Conservation (phyloP, 2,113 vertebrate genomes). For the Bothrops jararaca region DNA sequence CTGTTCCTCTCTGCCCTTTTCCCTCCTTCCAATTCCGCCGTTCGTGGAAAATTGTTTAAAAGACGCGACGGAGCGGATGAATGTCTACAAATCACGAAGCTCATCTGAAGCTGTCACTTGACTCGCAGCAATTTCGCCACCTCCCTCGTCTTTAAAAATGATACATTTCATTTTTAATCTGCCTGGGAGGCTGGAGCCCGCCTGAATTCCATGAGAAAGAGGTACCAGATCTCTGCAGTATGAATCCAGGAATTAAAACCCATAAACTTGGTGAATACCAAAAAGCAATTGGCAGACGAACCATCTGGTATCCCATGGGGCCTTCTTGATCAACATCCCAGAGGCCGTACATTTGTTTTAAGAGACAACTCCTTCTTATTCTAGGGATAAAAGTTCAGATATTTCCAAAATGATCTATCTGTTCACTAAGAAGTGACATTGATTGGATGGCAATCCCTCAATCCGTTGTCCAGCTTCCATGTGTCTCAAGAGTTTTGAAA, state of each 20-base stretch:
- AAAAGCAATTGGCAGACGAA: not conserved
- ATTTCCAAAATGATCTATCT: not conserved
- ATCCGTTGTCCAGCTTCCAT: not conserved
- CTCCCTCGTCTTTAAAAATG: not conserved
- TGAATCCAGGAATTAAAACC: conserved; percentile 4
- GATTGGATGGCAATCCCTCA: not conserved
- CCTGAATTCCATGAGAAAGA: not conserved
- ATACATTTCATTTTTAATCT: conserved; percentile 38
- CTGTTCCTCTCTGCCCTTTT: not conserved
- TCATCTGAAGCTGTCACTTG: conserved; percentile 31
- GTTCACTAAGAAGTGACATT: not conserved
- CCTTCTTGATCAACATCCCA: not conserved
- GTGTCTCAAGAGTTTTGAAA: not conserved
- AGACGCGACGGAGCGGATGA: not conserved
- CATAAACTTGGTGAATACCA: not conserved
- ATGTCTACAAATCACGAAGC: conserved; percentile 33
- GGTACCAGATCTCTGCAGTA: not conserved
- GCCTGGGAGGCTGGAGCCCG: not conserved
- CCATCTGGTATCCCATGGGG: not conserved
- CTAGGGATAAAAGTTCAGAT: not conserved
- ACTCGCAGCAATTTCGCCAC: conserved; percentile 21
- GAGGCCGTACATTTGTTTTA: not conserved
- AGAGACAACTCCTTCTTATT: not conserved
- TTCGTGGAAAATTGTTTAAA: not conserved
- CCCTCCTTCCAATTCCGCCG: not conserved